These are phyloP conservation scores for Zoanthus gigantus DNA, from an alignment of 92 coral and sea anemone genomes.

Conservation along the genomic window DNA sequence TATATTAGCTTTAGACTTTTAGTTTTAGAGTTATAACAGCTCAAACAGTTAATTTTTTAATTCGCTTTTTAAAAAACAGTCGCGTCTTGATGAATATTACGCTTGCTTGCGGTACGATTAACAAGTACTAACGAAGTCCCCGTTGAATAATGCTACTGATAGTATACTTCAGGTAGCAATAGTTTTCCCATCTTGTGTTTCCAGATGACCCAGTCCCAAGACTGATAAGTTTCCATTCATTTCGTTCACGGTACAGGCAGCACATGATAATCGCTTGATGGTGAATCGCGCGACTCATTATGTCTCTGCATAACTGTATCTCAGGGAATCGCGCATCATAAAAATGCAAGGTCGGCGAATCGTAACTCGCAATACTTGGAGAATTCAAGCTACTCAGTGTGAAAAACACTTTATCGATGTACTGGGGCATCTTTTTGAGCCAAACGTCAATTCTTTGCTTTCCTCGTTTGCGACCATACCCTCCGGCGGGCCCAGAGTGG, in stretches of 20 bases:
- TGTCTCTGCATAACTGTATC: conserved; percentile 57
- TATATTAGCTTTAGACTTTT: no score
- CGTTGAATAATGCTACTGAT: not conserved
- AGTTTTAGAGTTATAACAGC: no score
- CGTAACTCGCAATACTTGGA: conserved; percentile 53
- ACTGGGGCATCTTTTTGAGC: conserved; percentile 49
- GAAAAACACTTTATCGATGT: conserved; percentile 65
- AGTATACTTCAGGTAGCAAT: not conserved
- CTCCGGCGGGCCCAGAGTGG: conserved; percentile 59
- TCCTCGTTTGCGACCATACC: conserved; percentile 43
- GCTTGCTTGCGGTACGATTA: no score
- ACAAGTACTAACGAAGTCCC: not conserved
- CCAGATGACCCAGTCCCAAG: conserved; percentile 11
- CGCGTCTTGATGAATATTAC: no score
- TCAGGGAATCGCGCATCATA: conserved; percentile 61
- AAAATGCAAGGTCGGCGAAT: conserved; percentile 62
- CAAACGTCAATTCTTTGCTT: conserved; percentile 50
- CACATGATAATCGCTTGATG: conserved; percentile 16
- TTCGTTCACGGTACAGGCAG: not conserved
- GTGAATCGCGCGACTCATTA: conserved; percentile 24
- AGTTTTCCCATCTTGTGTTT: conserved; percentile 24
- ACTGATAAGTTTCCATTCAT: conserved; percentile 17
- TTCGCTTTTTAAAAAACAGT: no score
- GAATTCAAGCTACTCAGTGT: conserved; percentile 72
- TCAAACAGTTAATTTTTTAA: no score